Evolutionary conservation across 2,797 vertebrate species (phyloP), one percentile per base, ranked within the genome.

Genomic region (Neosalanx taihuensis): DNA sequence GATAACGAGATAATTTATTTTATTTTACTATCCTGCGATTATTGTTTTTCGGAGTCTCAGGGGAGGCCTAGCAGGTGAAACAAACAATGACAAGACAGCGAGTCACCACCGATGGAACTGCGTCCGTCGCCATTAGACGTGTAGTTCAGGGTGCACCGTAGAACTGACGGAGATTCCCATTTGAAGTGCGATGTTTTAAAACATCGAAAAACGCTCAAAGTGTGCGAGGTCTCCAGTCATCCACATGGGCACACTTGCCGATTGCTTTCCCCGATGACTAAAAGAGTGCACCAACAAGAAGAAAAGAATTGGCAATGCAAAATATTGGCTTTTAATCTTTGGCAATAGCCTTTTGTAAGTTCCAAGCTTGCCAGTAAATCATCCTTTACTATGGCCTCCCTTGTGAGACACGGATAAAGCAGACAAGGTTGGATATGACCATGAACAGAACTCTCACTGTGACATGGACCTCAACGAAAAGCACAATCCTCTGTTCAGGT

Each of bases 341-440:
- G 3, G 41, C 41, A 46, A 46, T 3, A 46, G 13, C 10, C 41
- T 9, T 46, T 46, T 46, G 10, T 13, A 56, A 56, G 51, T 56
- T 56, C 18, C 18, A n/a, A 56, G 63, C 20, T 41, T 26, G 64
- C 64, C 63, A 56, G 18, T n/a, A 56, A 49, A 46, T 6, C 7
- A 49, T 46, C 41, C 20, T 6, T 23, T 12, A 4, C n/a, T 15
- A 30, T 29, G 67, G 61, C 63, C 56, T 67, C 59, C 58, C 31
- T 56, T 74, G 13, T 13, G 51, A 81, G 59, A 79, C 64, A 46
- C 51, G 13, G 68, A 33, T 70, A 18, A 23, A 56, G 37, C 69
- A 71, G 12, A 74, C 76, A 63, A 69, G 15, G 17, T 17, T 73
- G 69, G 64, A 77, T 78, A 70, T 71, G 66, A 57, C 33, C 26